phyloP scores from a whole-genome alignment of 1,140 invertebrate genomes.

The Pogonomyrmex barbatus region DNA sequence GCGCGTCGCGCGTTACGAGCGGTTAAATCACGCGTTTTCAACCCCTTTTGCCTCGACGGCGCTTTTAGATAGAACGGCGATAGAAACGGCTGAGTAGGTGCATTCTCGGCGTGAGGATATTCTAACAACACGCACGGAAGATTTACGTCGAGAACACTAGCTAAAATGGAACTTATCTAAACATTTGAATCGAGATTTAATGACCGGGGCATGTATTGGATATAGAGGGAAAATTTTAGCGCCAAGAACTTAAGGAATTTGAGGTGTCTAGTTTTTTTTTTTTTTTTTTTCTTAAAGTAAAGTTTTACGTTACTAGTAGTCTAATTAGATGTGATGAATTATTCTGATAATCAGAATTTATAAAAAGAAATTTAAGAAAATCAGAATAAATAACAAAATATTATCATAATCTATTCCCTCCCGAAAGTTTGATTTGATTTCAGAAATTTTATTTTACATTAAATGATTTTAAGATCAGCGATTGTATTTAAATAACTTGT shows the following conservation, averaged over 20 bases:
- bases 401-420: neutral
- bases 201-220: neutral
- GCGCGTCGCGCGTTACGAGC: conserved; percentile 32
- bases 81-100: conserved; percentile 15
- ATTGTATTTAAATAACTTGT: neutral
- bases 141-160: conserved; percentile 28
- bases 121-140: conserved; percentile 35
- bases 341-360: too few species aligned
- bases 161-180: neutral
- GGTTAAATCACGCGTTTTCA: conserved; percentile 57
- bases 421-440: neutral
- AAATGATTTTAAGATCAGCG: neutral
- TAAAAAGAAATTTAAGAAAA: neutral
- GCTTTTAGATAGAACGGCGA: conserved; percentile 38
- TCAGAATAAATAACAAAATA: neutral
- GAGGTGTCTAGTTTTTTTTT: neutral
- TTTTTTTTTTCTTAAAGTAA: too few species aligned
- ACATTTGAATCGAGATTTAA: conserved; percentile 40
- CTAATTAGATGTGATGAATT: neutral
- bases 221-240: neutral
- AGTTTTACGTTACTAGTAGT: too few species aligned
- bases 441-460: neutral
- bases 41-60: conserved; percentile 58
- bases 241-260: neutral
- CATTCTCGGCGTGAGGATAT: conserved; percentile 29